Base-by-base conservation (phyloP, 2,113 vertebrate species). In the Sturnus vulgaris region DNA sequence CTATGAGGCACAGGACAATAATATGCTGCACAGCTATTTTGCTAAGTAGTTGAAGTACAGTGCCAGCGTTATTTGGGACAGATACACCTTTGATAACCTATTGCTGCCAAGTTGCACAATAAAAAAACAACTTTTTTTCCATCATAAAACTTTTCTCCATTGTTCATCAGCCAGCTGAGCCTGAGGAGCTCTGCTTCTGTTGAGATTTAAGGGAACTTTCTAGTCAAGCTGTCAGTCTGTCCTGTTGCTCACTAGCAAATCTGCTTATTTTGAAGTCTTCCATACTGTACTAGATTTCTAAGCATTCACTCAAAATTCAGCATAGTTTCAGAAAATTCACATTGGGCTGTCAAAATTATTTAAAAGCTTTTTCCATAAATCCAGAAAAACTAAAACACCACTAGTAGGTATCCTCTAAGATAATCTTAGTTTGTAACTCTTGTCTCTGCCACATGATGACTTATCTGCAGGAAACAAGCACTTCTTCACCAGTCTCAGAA, bases 11-110 rank as follows among this genome's bases (percentile, higher is more conserved):
- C 27, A 49, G 82, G 72, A 50, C 47, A 88, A 30, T 77, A 73
- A 90, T 88, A 73, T 40, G 33, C 79, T 64, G 46, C 68, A 60
- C 64, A 81, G 33, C 68, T 93, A 73, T 82, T 95, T 86, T 82
- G 81, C 42, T 73, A 82, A 63, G 55, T 73, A 91, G 39, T 87
- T 89, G 61, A 82, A 95, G 80, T 66, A 79, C 17, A 42, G 12
- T 47, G 50, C 42, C 66, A 87, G 17, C 9, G 0, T 91, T 72
- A 79, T 82, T 90, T 88, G 39, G 46, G 77, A 73, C 50, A 82
- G 79, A 70, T 92, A 65, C 0, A 3, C 68, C 31, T 95, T 82
- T 11, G 46, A 63, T 80, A 85, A 88, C 30, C 37, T 61, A 14
- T 50, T 85, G 71, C 75, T 77, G 70, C 71, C 59, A 79, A 63